These are phyloP conservation scores for Scopus umbretta DNA, from an alignment of 2,113 vertebrate species.

Conservation along the genomic window DNA sequence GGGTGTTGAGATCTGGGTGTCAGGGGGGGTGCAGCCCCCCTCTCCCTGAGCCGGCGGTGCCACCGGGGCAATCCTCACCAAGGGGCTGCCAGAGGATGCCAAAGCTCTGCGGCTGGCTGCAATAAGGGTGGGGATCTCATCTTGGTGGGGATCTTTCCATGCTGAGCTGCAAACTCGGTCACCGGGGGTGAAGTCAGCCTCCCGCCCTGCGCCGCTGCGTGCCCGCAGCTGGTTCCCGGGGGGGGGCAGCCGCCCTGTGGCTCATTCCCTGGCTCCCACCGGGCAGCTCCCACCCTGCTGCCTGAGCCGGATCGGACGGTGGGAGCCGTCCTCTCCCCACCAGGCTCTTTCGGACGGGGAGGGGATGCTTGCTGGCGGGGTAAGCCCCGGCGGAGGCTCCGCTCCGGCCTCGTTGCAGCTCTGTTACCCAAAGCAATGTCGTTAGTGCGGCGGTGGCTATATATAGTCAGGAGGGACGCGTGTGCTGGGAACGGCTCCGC, in stretches of 20 bases:
- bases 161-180: neutral
- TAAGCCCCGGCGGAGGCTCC: neutral
- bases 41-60: neutral
- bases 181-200: slow-evolving; percentile 26
- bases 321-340: neutral
- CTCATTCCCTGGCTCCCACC: neutral
- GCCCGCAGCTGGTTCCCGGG: neutral
- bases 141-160: slow-evolving; percentile 25
- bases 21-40: neutral
- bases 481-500: neutral
- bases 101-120: neutral
- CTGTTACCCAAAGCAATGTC: neutral
- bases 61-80: neutral
- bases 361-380: neutral
- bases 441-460: neutral
- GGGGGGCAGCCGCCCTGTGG: neutral
- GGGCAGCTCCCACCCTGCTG: neutral
- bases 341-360: rapidly evolving
- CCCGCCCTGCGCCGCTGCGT: neutral
- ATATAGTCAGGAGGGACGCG: neutral
- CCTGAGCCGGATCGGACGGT: too few species aligned
- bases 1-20: neutral
- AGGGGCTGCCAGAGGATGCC: neutral
- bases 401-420: neutral
- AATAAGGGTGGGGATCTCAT: slow-evolving; percentile 8